Base-by-base conservation (phyloP, 2,797 vertebrate genomes). In the Gambusia yucatana region DNA sequence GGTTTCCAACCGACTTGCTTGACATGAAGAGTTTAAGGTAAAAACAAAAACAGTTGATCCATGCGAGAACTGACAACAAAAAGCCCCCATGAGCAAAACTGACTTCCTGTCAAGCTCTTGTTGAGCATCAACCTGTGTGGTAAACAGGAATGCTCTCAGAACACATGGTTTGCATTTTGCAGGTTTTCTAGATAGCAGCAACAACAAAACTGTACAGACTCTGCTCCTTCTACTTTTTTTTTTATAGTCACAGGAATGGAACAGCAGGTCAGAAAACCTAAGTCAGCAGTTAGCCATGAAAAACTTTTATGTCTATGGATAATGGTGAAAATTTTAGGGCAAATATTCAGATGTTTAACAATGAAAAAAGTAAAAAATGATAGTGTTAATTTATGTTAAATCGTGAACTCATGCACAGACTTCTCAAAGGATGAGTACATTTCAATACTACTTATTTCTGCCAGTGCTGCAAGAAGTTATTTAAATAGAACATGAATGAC, bases 11-110 rank as follows among this genome's bases (percentile, higher is more conserved):
- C 2, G 13, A 59, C 57, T 30, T 59, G 57, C 57, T 59, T 59
- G 57, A 30, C 57, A 59, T 59, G n/a, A 59, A 59, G 11, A 59
- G 57, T 59, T 59, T 59, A 2, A 59, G 57, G 57, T 59, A 59
- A 59, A 59, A 59, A 59, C 57, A 59, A 59, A 59, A 59, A 30
- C 57, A 59, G 57, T 30, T 30, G 57, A 16, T 59, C 57, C 57
- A 59, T 14, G 28, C 5, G 28, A 59, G 28, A 59, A 30, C 57
- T 11, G 52, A 55, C 57, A 59, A 59, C 57, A 59, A 30, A 59
- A 59, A 30, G 5, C 5, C 28, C 48, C 57, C 28, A 28, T 59
- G 57, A 59, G 57, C 55, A 59, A 30, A 59, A 59, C 57, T 59
- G 57, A 59, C 57, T 30, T 16, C 28, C 11, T 59, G 57, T 30